These are phyloP conservation scores for Cherax quadricarinatus DNA, from an alignment of 1,140 invertebrate genomes.

Conservation along the genomic window DNA sequence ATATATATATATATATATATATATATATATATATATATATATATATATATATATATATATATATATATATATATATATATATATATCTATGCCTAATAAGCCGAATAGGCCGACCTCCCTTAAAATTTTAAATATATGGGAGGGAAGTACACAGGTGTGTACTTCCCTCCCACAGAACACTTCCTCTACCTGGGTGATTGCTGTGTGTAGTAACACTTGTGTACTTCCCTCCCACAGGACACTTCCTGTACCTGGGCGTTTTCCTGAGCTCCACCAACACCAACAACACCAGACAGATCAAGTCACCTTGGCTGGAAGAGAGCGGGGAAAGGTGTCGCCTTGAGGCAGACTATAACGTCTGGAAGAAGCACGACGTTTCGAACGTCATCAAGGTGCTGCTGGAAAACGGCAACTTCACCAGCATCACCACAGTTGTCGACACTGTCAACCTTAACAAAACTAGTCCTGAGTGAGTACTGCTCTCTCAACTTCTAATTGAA, in stretches of 20 bases:
- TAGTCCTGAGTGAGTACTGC: not conserved
- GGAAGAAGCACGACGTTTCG: not conserved
- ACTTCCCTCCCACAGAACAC: constrained; percentile 3
- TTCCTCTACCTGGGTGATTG: constrained; percentile 33
- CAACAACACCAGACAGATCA: constrained; percentile 43
- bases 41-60: no score
- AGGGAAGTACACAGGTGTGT: not conserved
- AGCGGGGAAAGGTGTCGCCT: not conserved
- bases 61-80: no score
- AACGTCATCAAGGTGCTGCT: constrained; percentile 27
- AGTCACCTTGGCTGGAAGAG: constrained; percentile 31
- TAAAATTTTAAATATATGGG: no score
- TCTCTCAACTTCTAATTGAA: not conserved
- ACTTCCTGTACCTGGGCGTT: constrained; percentile 42
- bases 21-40: no score
- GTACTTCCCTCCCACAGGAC: not conserved
- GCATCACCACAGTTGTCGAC: constrained; percentile 19
- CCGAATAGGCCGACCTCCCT: no score
- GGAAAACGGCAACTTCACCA: constrained; percentile 27
- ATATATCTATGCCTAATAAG: no score
- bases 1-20: no score
- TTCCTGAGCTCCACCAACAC: not conserved
- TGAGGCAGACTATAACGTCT: constrained; percentile 31
- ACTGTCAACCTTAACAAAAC: constrained; percentile 7
- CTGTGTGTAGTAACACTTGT: no score